A percentile compares a stretch with the other conserved stretches of the same genome.
Conservation (phyloP, 2,888 invertebrate species). For the Stenichneumon culpator region DNA sequence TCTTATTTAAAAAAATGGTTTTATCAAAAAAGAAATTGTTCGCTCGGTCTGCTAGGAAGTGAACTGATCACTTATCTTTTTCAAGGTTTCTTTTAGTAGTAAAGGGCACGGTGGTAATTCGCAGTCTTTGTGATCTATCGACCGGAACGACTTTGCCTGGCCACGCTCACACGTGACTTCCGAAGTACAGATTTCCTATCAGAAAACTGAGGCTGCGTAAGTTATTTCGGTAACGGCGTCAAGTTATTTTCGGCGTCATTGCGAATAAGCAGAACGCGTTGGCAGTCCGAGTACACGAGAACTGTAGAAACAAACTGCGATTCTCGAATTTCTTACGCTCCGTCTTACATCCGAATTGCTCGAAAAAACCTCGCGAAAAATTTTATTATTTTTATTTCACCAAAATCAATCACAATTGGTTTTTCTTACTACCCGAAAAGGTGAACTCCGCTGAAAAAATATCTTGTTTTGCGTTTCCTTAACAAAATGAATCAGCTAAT, state of each 20-base stretch:
- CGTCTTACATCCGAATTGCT: conserved; percentile 17
- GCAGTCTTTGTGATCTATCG: not conserved
- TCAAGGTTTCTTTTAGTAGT: not conserved
- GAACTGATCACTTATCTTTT: not conserved
- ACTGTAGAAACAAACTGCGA: conserved; percentile 50
- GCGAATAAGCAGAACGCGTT: conserved; percentile 64
- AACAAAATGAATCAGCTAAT: not conserved
- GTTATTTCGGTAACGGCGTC: conserved; percentile 63
- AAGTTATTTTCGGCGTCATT: conserved; percentile 68
- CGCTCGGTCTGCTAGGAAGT: not conserved
- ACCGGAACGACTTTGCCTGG: conserved; percentile 35
- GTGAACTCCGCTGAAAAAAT: not conserved
- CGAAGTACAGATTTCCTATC: conserved; percentile 62
- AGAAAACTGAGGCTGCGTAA: conserved; percentile 50
- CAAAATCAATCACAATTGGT: not conserved
- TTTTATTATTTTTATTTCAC: conserved; percentile 1
- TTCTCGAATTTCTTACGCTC: conserved; percentile 45
- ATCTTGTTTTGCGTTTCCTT: not conserved
- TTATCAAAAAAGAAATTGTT: not conserved
- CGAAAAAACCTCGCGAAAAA: not conserved
- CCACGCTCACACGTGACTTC: conserved; percentile 52
- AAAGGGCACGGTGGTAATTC: not conserved
- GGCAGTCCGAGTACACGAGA: conserved; percentile 45
- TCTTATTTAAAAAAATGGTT: too few relatives aligned
- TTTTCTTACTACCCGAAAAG: not conserved